phyloP scores from a whole-genome alignment of 2,113 vertebrate genomes.

The Limnothrissa miodon region DNA sequence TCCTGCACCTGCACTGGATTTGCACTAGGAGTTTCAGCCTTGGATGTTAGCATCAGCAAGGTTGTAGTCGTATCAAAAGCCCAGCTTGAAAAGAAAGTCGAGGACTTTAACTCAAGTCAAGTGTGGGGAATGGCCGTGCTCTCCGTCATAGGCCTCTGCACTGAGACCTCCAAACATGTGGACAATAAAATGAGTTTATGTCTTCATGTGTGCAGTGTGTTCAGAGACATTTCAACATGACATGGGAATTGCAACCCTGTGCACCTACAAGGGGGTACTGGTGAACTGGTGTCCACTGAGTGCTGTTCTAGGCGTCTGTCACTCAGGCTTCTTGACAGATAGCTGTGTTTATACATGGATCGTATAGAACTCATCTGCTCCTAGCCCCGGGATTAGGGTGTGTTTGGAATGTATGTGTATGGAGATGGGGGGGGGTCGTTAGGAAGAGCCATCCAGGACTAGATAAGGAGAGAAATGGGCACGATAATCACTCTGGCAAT shows the following conservation, averaged over 20 bases:
- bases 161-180: neutral
- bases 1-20: slow-evolving; percentile 28
- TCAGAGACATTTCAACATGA: neutral
- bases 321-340: slow-evolving; percentile 44
- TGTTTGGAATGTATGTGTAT: slow-evolving; percentile 46
- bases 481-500: slow-evolving; percentile 28
- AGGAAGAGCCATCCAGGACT: slow-evolving; percentile 19
- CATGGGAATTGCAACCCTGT: neutral
- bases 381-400: slow-evolving; percentile 13
- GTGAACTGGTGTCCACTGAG: neutral
- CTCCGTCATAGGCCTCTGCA: neutral
- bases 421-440: neutral
- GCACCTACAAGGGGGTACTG: neutral
- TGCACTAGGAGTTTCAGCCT: slow-evolving; percentile 6
- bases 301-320: neutral
- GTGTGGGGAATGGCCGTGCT: neutral
- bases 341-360: slow-evolving; percentile 30
- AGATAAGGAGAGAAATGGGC: slow-evolving; percentile 20
- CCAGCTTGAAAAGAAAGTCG: neutral
- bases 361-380: slow-evolving; percentile 29
- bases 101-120: neutral
- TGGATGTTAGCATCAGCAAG: neutral
- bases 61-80: neutral
- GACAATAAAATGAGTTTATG: neutral
- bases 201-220: neutral